Evolutionary conservation across 2,888 invertebrate genomes (phyloP).

Genomic region (Nowickia ferox): DNA sequence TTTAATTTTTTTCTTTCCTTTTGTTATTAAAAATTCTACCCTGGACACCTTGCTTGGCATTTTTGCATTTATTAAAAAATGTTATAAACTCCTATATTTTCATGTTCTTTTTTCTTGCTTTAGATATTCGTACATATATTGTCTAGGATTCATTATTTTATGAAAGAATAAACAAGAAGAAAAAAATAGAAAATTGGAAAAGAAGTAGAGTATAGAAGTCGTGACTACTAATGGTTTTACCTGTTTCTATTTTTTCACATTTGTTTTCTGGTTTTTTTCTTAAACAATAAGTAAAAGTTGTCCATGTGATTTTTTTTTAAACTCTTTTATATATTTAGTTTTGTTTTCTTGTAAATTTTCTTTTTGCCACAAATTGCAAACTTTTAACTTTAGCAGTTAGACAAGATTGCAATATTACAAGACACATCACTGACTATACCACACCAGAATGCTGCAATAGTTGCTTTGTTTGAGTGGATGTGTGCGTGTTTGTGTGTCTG

Average conservation of each 20-base stretch:
- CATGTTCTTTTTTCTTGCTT: conserved; percentile 14
- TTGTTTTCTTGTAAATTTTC: conserved; percentile 44
- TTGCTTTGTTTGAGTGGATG: neutral
- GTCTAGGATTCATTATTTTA: conserved; percentile 62
- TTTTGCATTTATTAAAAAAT: conserved; percentile 47
- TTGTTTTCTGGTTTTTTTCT: conserved; percentile 6
- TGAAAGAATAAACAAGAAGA: conserved; percentile 37
- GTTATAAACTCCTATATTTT: conserved; percentile 44
- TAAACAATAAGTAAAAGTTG: conserved; percentile 57
- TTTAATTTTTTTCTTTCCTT: conserved; percentile 53
- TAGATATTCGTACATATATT: conserved; percentile 11
- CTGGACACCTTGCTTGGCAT: conserved; percentile 57
- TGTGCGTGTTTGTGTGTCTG: neutral
- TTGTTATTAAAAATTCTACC: conserved; percentile 65
- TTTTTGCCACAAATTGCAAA: conserved; percentile 73
- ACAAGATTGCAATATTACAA: conserved; percentile 79
- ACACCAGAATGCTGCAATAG: conserved; percentile 12
- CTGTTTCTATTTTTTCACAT: conserved; percentile 58
- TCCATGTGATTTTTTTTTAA: conserved; percentile 25
- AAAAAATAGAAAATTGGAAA: conserved; percentile 44
- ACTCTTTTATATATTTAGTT: conserved; percentile 59
- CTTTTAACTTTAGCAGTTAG: conserved; percentile 76
- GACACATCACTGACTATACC: conserved; percentile 66
- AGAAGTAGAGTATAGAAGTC: conserved; percentile 42
- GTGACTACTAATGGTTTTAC: conserved; percentile 68